Evolutionary conservation across 2,113 vertebrate genomes (phyloP), one percentile per base, ranked within the genome.

Genomic region (Agapornis roseicollis): DNA sequence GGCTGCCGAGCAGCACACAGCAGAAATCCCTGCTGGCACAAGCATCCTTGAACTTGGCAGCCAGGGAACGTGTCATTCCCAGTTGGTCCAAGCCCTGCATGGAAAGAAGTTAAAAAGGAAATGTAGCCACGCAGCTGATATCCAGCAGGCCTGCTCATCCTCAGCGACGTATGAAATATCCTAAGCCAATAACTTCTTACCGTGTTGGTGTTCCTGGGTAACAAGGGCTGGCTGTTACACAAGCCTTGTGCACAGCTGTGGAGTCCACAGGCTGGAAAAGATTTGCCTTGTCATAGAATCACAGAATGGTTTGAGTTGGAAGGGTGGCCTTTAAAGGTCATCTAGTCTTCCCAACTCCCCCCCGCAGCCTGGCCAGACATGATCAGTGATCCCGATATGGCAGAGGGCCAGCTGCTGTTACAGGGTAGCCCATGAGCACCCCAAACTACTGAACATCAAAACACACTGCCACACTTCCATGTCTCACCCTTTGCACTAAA

Each of bases 1-100:
- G 83, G 66, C 88, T 0, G 3, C 65, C 1, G 8, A 84, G 66
- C 73, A 87, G 89, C 58, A 46, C 33, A 11, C 41, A 77, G 47
- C 65, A 89, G 83, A 93, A 95, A 84, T 86, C 37, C 37, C 55
- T 89, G 80, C 80, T 96, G 93, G 80, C 80, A 89, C 58, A 77
- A 79, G 49, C 33, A 58, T 53, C 73, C 73, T 66, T 35, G 73
- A 52, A 92, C 46, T 65, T 46, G 3, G 90, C 41, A 14, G 58
- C 61, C 92, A 89, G 33, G 65, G 61, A 92, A 68, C 0, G 4
- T 71, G 80, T 78, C 6, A 8, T 72, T 92, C 68, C 72, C 64
- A 3, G 33, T 60, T 33, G 35, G 33, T 88, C 44, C 61, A 61
- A 65, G 61, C 82, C 37, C 39, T 65, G 18, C 65, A 74, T 52